Evolutionary conservation across 1,140 invertebrate genomes (phyloP).

Genomic region (Sesamia nonagrioides): DNA sequence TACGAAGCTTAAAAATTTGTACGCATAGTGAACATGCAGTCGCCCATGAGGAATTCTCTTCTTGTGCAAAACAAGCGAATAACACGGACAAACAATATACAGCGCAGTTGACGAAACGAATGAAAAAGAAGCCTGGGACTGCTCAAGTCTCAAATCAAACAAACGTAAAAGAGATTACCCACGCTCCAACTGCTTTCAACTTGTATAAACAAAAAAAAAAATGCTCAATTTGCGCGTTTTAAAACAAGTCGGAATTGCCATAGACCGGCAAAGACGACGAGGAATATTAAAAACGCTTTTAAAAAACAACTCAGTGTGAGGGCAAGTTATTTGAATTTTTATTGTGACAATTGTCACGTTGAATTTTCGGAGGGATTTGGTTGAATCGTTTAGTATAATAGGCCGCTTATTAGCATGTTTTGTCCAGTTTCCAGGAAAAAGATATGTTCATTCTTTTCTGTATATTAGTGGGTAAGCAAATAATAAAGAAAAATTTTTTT

Average conservation of each 20-base stretch:
- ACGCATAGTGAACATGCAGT: slow-evolving; percentile 75
- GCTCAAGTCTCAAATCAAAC: slow-evolving; percentile 78
- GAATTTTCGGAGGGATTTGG: slow-evolving; percentile 8
- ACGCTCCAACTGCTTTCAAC: slow-evolving; percentile 83
- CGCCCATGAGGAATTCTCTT: slow-evolving; percentile 73
- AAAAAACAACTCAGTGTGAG: slow-evolving; percentile 75
- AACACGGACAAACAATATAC: slow-evolving; percentile 78
- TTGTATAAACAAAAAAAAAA: slow-evolving; percentile 87
- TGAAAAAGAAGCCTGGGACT: slow-evolving; percentile 70
- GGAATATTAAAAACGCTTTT: slow-evolving; percentile 86
- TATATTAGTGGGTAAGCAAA: too few species aligned
- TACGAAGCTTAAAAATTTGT: slow-evolving; percentile 81
- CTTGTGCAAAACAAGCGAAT: slow-evolving; percentile 68
- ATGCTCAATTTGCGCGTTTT: slow-evolving; percentile 82
- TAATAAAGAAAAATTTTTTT: too few species aligned
- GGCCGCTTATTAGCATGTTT: neutral
- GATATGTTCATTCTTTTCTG: too few species aligned
- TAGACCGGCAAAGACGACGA: slow-evolving; percentile 77
- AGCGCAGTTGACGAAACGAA: slow-evolving; percentile 74
- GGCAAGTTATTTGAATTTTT: slow-evolving; percentile 81
- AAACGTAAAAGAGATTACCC: slow-evolving; percentile 86
- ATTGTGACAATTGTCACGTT: slow-evolving; percentile 75
- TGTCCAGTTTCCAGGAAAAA: neutral
- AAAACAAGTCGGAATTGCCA: slow-evolving; percentile 83
- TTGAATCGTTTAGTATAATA: slow-evolving; percentile 14